Percentiles rank a stretch among this genome's conserved stretches.
These are phyloP conservation scores for Lepidonotus clava DNA, from an alignment of 2,888 invertebrate genomes.

Conservation along the genomic window DNA sequence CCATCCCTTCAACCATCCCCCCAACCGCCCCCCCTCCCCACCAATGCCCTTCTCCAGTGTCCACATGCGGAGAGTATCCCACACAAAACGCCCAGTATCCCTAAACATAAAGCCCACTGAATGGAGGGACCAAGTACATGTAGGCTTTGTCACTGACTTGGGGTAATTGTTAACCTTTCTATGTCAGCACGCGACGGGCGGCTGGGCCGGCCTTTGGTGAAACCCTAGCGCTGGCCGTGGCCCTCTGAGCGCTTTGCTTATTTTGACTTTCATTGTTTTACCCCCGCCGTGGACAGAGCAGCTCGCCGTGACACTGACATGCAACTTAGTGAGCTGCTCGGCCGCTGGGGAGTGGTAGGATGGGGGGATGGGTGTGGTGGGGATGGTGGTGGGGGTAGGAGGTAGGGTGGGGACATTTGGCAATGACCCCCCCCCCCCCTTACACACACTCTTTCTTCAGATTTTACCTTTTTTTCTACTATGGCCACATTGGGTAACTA, in stretches of 20 bases:
- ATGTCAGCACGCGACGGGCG: neutral
- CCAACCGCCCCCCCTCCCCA: neutral
- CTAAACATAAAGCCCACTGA: neutral
- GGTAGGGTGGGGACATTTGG: no score
- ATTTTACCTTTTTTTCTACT: no score
- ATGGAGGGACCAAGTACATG: neutral
- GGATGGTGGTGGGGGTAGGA: no score
- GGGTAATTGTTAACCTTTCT: neutral
- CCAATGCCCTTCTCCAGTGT: neutral
- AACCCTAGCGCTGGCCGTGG: neutral
- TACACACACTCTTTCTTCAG: neutral
- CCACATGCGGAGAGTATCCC: neutral
- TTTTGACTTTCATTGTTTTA: constrained; percentile 19
- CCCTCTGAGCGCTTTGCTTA: neutral
- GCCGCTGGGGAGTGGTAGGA: no score
- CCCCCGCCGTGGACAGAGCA: neutral
- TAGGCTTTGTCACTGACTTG: neutral
- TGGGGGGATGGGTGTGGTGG: no score
- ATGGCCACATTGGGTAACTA: no score
- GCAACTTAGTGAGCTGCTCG: neutral
- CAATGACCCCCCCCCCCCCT: no score
- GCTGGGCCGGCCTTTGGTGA: neutral
- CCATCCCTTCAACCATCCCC: neutral
- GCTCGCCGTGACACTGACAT: neutral
- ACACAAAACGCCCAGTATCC: neutral